Evolutionary conservation across 2,888 invertebrate genomes (phyloP).

Genomic region (Patella ulyssiponensis): DNA sequence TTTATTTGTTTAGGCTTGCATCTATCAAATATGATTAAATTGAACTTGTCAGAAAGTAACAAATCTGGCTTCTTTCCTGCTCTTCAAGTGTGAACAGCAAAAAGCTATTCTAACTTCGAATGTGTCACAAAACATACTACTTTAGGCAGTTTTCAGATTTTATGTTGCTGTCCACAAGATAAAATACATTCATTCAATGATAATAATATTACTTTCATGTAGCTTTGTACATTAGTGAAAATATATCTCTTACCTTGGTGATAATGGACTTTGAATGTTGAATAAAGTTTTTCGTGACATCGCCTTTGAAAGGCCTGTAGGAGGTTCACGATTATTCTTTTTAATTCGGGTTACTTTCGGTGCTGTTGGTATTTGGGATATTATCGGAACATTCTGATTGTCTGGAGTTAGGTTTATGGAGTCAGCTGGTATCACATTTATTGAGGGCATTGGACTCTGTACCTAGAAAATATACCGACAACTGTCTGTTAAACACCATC

Average conservation of each 20-base stretch:
- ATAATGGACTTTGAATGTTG: constrained; percentile 52
- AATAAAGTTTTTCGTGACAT: constrained; percentile 35
- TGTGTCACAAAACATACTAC: no score
- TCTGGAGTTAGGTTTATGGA: constrained; percentile 22
- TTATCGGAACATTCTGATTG: constrained; percentile 16
- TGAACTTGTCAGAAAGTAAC: no score
- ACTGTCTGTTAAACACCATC: no score
- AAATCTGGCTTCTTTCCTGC: no score
- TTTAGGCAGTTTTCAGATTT: no score
- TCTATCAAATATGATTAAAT: no score
- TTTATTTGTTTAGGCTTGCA: no score
- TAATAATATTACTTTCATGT: no score
- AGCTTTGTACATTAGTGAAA: neutral
- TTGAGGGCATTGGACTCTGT: constrained; percentile 21
- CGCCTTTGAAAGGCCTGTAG: constrained; percentile 2
- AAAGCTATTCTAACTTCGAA: no score
- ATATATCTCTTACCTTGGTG: neutral
- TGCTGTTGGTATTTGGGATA: constrained; percentile 4
- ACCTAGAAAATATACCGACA: neutral
- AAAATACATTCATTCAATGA: no score
- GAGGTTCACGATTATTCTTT: constrained; percentile 6
- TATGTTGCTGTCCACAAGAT: no score
- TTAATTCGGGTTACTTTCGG: neutral
- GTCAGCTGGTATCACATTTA: constrained; percentile 8
- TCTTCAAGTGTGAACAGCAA: no score